Base-by-base conservation (phyloP, 2,888 invertebrate genomes). In the Hydriomena furcata region DNA sequence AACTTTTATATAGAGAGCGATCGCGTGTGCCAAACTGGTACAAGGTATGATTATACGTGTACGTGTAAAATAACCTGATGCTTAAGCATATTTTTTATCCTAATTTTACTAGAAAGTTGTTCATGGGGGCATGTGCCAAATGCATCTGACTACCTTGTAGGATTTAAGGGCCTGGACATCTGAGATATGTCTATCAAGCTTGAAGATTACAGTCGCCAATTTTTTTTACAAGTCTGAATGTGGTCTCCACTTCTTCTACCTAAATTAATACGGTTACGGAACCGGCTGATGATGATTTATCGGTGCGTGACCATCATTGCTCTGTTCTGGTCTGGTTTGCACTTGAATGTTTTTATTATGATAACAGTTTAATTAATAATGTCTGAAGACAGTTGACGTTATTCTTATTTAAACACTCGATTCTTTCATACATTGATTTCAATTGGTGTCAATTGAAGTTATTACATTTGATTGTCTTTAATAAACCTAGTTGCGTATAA, bases 381-480 rank as follows among this genome's bases (percentile, higher is more conserved):
- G 5, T 25, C 41, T 24, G 30, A 30, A 36, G 27, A 31, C 2
- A 21, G 36, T 25, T 25, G 32, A 27, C 20, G 12, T 38, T 54
- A 25, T 41, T 53, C 24, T 48, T 8, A 41, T 41, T 37, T 46
- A 32, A 20, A 32, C 20, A 21, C 34, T 7, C 21, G 13, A 42
- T 49, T 32, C 5, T 36, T 54, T 38, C 28, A 23, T 35, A 40
- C 36, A 54, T 50, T 46, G 45, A 49, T 48, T 40, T 52, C 47
- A 52, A 52, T 52, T 52, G 52, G 52, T 46, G 28, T 34, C 54
- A 50, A 54, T 50, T 46, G 54, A 28, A 21, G 13, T 7, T 13
- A 46, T 50, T 50, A 38, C 41, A 34, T 28, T 37, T 27, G 36
- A 54, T 54, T 54, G 50, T 40, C 36, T 47, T 43, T 30, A 48